phyloP scores from a whole-genome alignment of 2,797 vertebrate genomes.

The Mormyrops attenuatus region DNA sequence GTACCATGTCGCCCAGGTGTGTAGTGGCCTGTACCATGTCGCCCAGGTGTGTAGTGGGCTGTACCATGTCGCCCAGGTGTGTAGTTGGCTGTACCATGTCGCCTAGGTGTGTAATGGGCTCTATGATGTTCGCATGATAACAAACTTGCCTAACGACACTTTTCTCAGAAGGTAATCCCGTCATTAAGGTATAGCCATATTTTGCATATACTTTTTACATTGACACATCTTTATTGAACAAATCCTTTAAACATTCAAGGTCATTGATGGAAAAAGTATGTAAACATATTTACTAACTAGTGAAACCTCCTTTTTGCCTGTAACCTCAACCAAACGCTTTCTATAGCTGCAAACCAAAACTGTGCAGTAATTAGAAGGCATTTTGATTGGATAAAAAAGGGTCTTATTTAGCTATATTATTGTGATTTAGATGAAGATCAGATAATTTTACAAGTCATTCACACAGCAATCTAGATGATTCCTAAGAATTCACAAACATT shows the following conservation, averaged over 20 bases:
- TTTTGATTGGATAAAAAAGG: background rate
- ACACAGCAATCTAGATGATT: background rate
- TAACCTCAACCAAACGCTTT: background rate
- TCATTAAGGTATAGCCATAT: no score
- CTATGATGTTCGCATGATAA: no score
- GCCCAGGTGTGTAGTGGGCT: no score
- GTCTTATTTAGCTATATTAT: background rate
- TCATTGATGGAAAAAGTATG: background rate
- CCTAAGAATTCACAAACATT: background rate
- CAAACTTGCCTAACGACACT: no score
- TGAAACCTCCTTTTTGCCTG: background rate
- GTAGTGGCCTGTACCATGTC: no score
- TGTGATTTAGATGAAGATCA: background rate
- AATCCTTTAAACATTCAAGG: background rate
- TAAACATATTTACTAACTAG: background rate
- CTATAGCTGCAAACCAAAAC: background rate
- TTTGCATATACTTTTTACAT: background rate
- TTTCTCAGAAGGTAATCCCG: no score
- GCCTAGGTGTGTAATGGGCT: no score
- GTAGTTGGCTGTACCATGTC: no score
- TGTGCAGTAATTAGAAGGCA: background rate
- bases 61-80: no score
- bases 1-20: no score
- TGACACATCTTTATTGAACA: background rate
- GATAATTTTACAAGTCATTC: background rate